Percentiles rank a stretch among this genome's conserved stretches.
These are phyloP conservation scores for Apostichopus californicus DNA, from an alignment of 35 echinoderm and acorn worm genomes.

Conservation along the genomic window DNA sequence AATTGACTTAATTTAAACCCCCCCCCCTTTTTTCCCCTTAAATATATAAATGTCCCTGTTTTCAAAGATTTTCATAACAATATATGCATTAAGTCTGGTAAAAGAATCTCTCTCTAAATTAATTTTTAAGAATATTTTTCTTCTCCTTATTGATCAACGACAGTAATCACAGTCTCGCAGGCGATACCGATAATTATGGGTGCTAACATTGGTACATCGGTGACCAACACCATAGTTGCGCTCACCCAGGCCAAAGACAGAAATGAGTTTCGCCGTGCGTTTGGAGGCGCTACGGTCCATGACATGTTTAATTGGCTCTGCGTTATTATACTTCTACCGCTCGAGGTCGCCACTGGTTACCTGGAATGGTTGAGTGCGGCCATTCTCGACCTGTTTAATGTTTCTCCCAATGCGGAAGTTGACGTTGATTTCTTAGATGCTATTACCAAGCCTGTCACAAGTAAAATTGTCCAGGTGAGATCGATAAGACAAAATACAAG, in stretches of 20 bases:
- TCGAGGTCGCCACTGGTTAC: slow-evolving; percentile 73
- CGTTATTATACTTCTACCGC: slow-evolving; percentile 62
- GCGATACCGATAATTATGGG: slow-evolving; percentile 85
- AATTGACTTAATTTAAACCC: no score
- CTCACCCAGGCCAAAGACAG: slow-evolving; percentile 60
- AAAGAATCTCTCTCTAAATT: no score
- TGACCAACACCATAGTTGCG: slow-evolving; percentile 86
- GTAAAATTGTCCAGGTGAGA: slow-evolving; percentile 64
- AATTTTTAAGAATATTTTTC: no score
- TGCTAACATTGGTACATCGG: slow-evolving; percentile 81
- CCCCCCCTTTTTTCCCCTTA: no score
- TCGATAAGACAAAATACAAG: no score
- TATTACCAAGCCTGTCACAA: slow-evolving; percentile 70
- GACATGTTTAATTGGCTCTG: slow-evolving; percentile 85
- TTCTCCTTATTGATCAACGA: no score
- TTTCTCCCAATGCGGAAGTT: slow-evolving; percentile 38
- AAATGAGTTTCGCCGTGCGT: slow-evolving; percentile 74
- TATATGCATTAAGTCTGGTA: no score
- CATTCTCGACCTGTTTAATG: slow-evolving; percentile 47
- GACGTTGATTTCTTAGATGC: slow-evolving; percentile 71
- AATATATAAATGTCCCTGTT: no score
- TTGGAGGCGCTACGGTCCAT: slow-evolving; percentile 83
- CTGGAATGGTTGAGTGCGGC: slow-evolving; percentile 56
- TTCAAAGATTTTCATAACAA: no score
- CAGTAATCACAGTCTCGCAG: slow-evolving; percentile 67